phyloP scores from a whole-genome alignment of 2,797 vertebrate species.

The Enteromius viviparus region DNA sequence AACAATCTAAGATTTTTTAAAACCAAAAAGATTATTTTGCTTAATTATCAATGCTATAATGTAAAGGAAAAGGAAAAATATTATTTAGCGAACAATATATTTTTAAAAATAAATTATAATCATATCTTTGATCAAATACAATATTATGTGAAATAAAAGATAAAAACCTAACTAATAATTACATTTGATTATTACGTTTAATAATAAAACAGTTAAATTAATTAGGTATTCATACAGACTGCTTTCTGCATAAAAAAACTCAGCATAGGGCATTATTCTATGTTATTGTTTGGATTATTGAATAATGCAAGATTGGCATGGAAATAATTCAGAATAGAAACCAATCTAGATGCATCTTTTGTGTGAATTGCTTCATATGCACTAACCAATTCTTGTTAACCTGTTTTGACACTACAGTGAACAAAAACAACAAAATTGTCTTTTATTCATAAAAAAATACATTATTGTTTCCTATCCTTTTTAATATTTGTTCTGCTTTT shows the following conservation, averaged over 20 bases:
- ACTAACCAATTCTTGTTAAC: conserved; percentile 40
- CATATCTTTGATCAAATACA: neutral
- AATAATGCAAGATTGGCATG: conserved; percentile 5
- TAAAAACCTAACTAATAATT: neutral
- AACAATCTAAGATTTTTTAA: neutral
- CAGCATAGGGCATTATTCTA: neutral
- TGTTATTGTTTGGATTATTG: neutral
- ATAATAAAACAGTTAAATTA: neutral
- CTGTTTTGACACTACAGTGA: conserved; percentile 61
- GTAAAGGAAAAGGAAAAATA: neutral
- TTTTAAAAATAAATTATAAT: neutral
- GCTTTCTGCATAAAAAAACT: neutral
- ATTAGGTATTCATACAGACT: neutral
- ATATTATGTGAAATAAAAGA: neutral
- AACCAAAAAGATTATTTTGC: neutral
- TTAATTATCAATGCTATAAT: neutral
- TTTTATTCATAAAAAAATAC: neutral
- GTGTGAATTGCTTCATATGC: conserved; percentile 24
- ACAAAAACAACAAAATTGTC: conserved; percentile 1
- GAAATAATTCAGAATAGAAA: neutral
- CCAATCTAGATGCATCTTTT: conserved; percentile 24
- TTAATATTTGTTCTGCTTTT: neutral
- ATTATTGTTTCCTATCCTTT: neutral
- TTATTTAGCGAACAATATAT: neutral
- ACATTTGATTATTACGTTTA: neutral